Evolutionary conservation across 2,113 vertebrate species (phyloP).

Genomic region (Dinomys branickii): DNA sequence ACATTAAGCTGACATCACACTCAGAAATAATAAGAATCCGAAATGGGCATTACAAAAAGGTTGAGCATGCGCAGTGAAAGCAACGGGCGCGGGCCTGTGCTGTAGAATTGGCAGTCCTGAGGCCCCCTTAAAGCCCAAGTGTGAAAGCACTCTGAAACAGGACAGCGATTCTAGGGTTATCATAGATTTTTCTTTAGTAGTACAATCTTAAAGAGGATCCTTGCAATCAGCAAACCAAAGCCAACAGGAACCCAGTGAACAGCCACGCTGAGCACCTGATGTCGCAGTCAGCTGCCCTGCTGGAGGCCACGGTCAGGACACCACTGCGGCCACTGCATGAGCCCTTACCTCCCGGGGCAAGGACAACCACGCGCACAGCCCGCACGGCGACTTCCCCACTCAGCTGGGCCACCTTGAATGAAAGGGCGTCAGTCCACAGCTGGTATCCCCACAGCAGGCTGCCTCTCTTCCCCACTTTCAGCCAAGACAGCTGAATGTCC

Average conservation of each 20-base stretch:
- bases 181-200: conserved; percentile 83
- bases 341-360: no score
- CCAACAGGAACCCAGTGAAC: not conserved
- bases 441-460: no score
- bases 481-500: no score
- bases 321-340: no score
- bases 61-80: conserved; percentile 54
- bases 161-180: conserved; percentile 95
- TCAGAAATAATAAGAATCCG: conserved; percentile 71
- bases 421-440: no score
- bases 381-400: no score
- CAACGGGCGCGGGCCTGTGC: not conserved
- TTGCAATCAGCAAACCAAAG: not conserved
- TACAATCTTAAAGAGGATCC: not conserved
- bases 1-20: conserved; percentile 51
- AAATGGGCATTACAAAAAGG: conserved; percentile 82
- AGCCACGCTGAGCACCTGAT: no score
- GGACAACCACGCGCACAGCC: no score
- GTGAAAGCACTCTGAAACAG: conserved; percentile 99
- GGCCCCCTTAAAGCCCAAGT: no score
- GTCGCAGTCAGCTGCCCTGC: not conserved
- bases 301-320: not conserved
- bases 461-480: not conserved
- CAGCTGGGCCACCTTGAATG: not conserved
- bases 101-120: no score